A percentile compares a stretch with the other conserved stretches of the same genome.
Conservation (phyloP, 53 echinoderm and acorn worm genomes). For the Astropecten irregularis region DNA sequence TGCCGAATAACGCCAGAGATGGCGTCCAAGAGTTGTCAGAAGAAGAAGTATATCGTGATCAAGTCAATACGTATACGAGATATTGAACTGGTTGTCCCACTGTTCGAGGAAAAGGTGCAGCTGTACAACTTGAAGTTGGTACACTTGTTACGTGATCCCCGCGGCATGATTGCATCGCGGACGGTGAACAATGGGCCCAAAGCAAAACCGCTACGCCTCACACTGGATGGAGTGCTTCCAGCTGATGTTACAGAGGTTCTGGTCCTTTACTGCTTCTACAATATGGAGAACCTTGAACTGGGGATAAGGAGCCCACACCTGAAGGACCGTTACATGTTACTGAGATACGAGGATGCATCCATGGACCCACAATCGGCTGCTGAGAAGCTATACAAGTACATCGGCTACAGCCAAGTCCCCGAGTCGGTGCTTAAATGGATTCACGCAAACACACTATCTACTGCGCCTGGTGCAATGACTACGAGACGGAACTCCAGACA, state of each 20-base stretch:
- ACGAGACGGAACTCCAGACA: slow-evolving; percentile 30
- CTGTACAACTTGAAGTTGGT: slow-evolving; percentile 73
- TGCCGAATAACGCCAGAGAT: slow-evolving; percentile 27
- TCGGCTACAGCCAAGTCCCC: not conserved
- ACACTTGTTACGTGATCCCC: slow-evolving; percentile 80
- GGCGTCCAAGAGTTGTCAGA: slow-evolving; percentile 36
- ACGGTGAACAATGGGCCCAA: no score
- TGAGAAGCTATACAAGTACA: not conserved
- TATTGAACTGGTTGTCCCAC: slow-evolving; percentile 62
- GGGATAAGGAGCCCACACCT: not conserved
- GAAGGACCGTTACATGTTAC: not conserved
- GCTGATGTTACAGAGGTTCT: no score
- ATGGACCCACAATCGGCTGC: not conserved
- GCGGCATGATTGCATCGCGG: slow-evolving; percentile 75
- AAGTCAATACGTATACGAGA: slow-evolving; percentile 81
- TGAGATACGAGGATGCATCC: slow-evolving; percentile 22
- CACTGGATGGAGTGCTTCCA: no score
- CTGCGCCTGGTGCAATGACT: not conserved
- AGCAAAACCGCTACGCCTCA: no score
- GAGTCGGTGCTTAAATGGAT: not conserved
- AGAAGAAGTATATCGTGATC: slow-evolving; percentile 43
- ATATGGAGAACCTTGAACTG: not conserved
- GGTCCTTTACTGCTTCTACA: not conserved
- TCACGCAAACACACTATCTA: not conserved
- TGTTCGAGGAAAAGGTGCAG: slow-evolving; percentile 45